phyloP scores from a whole-genome alignment of 1,140 invertebrate species.

The Batillaria attramentaria region DNA sequence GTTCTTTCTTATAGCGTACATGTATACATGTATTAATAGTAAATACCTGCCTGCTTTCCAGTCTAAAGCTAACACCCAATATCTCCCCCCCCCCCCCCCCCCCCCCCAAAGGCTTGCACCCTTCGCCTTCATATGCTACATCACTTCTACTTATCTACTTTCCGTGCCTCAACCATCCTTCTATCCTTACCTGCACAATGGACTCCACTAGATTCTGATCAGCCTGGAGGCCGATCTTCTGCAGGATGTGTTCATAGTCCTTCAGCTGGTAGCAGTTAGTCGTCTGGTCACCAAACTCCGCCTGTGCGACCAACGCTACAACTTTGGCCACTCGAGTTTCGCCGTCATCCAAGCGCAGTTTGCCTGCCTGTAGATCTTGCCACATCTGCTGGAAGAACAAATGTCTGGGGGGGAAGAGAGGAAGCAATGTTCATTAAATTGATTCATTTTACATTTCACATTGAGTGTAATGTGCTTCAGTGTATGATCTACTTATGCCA shows the following conservation, averaged over 20 bases:
- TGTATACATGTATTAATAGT: no score
- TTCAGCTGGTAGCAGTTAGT: conserved; percentile 43
- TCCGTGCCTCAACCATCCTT: no score
- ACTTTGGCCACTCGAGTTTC: conserved; percentile 73
- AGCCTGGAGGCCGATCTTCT: conserved; percentile 22
- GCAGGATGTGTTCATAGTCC: conserved; percentile 47
- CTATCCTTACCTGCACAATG: conserved; percentile 12
- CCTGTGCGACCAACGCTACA: conserved; percentile 83
- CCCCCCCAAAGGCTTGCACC: no score
- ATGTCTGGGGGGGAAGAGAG: conserved; percentile 74
- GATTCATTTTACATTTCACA: no score
- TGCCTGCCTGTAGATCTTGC: conserved; percentile 75
- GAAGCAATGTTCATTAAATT: not conserved
- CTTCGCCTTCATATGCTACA: no score
- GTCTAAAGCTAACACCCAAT: no score
- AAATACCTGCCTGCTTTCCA: no score
- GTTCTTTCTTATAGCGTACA: no score
- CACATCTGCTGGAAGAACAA: conserved; percentile 88
- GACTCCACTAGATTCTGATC: not conserved
- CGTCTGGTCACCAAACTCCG: conserved; percentile 76
- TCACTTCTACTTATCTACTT: no score
- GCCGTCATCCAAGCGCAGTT: conserved; percentile 10
- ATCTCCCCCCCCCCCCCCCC: no score
- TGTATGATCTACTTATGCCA: no score
- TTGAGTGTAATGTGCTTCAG: no score